Evolutionary conservation across 2,888 invertebrate species (phyloP), one percentile per base, ranked within the genome.

Genomic region (Pharmacophagus antenor): DNA sequence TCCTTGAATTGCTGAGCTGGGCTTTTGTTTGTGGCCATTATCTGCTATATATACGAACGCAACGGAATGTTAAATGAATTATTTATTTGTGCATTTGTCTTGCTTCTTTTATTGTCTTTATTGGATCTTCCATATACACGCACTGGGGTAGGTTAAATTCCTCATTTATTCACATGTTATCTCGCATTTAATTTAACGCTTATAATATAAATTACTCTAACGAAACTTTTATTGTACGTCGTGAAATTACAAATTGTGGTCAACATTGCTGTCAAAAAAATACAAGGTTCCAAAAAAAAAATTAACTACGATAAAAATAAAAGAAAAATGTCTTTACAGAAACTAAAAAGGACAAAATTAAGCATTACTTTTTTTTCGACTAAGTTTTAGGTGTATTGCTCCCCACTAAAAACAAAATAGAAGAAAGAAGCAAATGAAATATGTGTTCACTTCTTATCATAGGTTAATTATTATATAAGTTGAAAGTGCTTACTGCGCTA

Each of bases 41-140:
- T 4, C 15, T 3, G 3, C 27, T 27, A 6, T n/a, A 37, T 5
- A n/a, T n/a, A n/a, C 15, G n/a, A n/a, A 37, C 2, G 15, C n/a
- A n/a, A 37, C 37, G 37, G 37, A n/a, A 37, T 37, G 37, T 37
- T 6, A 41, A 41, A 52, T 52, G 52, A 22, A 17, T 42, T 42
- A 42, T 53, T 53, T 53, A 53, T 42, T 42, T 53, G 23, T 53
- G 52, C 52, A 53, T 53, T 53, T 53, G 52, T 53, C 42, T 53
- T 22, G 52, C 52, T 53, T 53, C 52, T 17, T n/a, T n/a, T n/a
- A n/a, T n/a, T n/a, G 10, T 25, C 52, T 53, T 53, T 53, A 53
- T 53, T 53, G 52, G 52, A 53, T 53, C 42, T 53, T 42, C 52
- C 21, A 52, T 22, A 18, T 37, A 37, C 37, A 37, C 37, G 37